Percentiles rank a stretch among this genome's conserved stretches.
These are phyloP conservation scores for Menidia menidia DNA, from an alignment of 2,797 vertebrate species.

Conservation along the genomic window DNA sequence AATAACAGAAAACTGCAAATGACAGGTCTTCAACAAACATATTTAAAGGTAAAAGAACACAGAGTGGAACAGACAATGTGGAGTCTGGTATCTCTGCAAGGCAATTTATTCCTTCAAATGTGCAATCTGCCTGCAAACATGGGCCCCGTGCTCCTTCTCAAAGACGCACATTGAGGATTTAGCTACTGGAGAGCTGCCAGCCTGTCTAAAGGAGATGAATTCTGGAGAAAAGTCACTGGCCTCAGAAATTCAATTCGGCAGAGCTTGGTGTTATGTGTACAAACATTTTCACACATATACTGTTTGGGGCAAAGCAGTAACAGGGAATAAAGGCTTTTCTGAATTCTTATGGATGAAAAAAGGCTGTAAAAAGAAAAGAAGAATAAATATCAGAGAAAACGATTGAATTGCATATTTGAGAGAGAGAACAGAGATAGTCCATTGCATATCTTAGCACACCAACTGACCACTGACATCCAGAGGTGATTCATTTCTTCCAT, in stretches of 20 bases:
- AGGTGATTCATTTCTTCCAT: slow-evolving; percentile 63
- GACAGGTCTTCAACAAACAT: slow-evolving; percentile 78
- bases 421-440: slow-evolving; percentile 40
- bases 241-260: slow-evolving; percentile 48
- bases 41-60: slow-evolving; percentile 71
- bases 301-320: background rate
- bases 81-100: slow-evolving; percentile 68
- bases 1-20: slow-evolving; percentile 72
- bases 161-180: slow-evolving; percentile 67
- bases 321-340: slow-evolving; percentile 9
- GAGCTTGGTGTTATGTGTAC: slow-evolving; percentile 1
- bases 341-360: slow-evolving; percentile 27
- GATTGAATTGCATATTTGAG: background rate
- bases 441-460: slow-evolving; percentile 50
- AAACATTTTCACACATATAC: too few relatives aligned
- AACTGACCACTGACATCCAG: slow-evolving; percentile 46
- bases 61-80: slow-evolving; percentile 71
- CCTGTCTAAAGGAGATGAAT: slow-evolving; percentile 66
- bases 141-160: slow-evolving; percentile 73
- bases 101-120: slow-evolving; percentile 78
- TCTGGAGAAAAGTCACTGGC: slow-evolving; percentile 57
- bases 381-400: background rate
- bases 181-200: slow-evolving; percentile 71
- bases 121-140: slow-evolving; percentile 80
- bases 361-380: slow-evolving; percentile 3